Evolutionary conservation across 2,888 invertebrate genomes (phyloP).

Genomic region (Galerucella calmariensis): DNA sequence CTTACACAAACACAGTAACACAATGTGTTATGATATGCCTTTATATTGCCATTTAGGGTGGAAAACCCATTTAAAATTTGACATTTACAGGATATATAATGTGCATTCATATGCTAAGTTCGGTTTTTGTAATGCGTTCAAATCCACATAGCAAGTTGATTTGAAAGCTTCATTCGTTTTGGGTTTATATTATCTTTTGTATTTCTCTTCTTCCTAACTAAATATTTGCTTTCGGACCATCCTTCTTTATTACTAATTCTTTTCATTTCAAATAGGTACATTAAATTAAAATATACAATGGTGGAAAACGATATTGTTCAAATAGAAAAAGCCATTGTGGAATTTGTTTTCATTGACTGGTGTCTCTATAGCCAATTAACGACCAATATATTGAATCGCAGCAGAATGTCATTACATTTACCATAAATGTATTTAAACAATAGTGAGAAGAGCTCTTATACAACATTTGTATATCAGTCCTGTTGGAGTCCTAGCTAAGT

Average conservation of each 20-base stretch:
- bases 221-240: constrained; percentile 53
- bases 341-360: constrained; percentile 33
- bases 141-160: constrained; percentile 51
- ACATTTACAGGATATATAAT: constrained; percentile 63
- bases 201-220: constrained; percentile 54
- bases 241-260: constrained; percentile 48
- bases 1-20: constrained; percentile 57
- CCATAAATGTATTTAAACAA: no score
- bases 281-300: constrained; percentile 45
- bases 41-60: constrained; percentile 64
- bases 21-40: constrained; percentile 63
- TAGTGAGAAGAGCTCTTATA: no score
- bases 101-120: constrained; percentile 62
- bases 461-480: no score
- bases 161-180: constrained; percentile 49
- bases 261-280: constrained; percentile 38
- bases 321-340: constrained; percentile 37
- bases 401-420: no score
- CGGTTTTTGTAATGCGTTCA: constrained; percentile 53
- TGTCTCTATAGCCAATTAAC: constrained; percentile 34
- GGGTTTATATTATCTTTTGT: constrained; percentile 48
- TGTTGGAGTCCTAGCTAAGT: no score
- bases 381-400: not conserved
- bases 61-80: constrained; percentile 64
- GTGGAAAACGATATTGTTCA: constrained; percentile 39